A percentile compares a stretch with the other conserved stretches of the same genome.
Conservation (phyloP, 2,113 vertebrate species). For the Corapipo altera region DNA sequence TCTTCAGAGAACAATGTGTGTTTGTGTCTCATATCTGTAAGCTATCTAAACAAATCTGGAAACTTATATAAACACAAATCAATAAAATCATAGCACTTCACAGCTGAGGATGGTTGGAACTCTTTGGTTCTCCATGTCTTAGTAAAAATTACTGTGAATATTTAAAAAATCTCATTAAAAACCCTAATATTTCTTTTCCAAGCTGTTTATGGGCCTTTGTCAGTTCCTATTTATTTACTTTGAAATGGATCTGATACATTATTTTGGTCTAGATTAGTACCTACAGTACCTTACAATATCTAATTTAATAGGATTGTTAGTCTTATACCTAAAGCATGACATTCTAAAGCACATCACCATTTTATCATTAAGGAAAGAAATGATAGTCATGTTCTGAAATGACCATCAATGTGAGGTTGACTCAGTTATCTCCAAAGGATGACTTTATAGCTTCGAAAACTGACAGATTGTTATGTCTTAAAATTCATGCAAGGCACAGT, state of each 20-base stretch:
- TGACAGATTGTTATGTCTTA: neutral
- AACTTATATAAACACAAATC: neutral
- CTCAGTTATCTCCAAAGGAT: neutral
- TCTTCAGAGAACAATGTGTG: neutral
- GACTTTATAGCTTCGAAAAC: slow-evolving; percentile 8
- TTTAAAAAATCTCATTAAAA: neutral
- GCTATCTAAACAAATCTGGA: neutral
- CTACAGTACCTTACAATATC: neutral
- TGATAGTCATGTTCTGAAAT: neutral
- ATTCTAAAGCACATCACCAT: neutral
- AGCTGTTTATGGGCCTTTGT: neutral
- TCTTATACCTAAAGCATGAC: neutral
- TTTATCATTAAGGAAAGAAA: slow-evolving; percentile 24
- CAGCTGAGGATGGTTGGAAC: neutral
- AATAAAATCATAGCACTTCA: neutral
- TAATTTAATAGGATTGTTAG: slow-evolving; percentile 23
- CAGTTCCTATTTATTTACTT: neutral
- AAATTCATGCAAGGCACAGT: neutral
- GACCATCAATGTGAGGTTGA: neutral
- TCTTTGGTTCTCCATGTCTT: neutral
- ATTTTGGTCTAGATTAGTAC: neutral
- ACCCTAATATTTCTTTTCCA: neutral
- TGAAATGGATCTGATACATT: neutral
- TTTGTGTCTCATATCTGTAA: neutral
- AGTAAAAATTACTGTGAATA: neutral